phyloP scores from a whole-genome alignment of 2,888 invertebrate species.

The Trissolcus brochymenae region DNA sequence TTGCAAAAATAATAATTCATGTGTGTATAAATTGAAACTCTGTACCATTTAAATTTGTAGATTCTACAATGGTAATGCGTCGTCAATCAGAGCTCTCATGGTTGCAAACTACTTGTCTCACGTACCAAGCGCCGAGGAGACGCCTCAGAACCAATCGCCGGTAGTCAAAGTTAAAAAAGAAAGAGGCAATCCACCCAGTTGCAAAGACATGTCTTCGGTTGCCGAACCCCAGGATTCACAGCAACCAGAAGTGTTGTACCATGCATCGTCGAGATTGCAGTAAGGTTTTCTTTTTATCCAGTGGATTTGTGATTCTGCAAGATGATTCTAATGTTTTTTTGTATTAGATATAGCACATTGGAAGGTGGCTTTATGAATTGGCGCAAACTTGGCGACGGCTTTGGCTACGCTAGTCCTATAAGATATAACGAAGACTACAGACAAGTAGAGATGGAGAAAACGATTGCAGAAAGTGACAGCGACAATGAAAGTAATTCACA shows the following conservation, averaged over 20 bases:
- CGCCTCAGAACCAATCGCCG: conserved; percentile 66
- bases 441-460: conserved; percentile 77
- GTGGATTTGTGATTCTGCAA: too few relatives aligned
- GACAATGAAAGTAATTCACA: conserved; percentile 65
- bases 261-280: conserved; percentile 74
- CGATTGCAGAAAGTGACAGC: conserved; percentile 66
- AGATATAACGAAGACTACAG: conserved; percentile 82
- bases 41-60: conserved; percentile 9
- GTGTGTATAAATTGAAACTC: too few relatives aligned
- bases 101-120: conserved; percentile 83
- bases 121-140: conserved; percentile 67
- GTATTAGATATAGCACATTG: conserved; percentile 69
- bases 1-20: not conserved
- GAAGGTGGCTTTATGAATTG: conserved; percentile 75
- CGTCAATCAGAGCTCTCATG: conserved; percentile 86
- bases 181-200: conserved; percentile 79
- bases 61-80: conserved; percentile 89
- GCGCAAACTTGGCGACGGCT: conserved; percentile 74
- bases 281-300: conserved; percentile 52
- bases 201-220: conserved; percentile 76
- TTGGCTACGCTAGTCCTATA: conserved; percentile 79
- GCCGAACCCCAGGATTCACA: conserved; percentile 57
- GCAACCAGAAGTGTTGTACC: conserved; percentile 69
- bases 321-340: too few relatives aligned
- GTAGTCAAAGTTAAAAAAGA: conserved; percentile 69